Evolutionary conservation across 1,140 invertebrate genomes (phyloP), one percentile per base, ranked within the genome.

Genomic region (Papilio xuthus): DNA sequence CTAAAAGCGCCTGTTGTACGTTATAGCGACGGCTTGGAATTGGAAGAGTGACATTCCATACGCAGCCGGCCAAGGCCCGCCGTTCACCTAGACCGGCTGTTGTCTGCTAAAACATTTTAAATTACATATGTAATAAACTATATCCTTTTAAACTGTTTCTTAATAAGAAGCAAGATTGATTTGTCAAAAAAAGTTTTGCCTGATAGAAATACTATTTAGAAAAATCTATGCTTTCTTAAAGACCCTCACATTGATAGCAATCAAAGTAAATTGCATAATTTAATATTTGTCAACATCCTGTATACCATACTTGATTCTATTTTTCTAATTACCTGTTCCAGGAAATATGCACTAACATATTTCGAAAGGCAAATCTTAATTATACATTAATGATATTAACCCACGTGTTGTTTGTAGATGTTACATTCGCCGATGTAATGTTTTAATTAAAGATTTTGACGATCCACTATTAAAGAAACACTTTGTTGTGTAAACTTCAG

Each of bases 61-160:
- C 74, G 53, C 26, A 76, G 41, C 74, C 53, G 53, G 74, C 80
- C 85, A 88, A 88, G 85, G 86, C 72, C 81, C 79, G 26, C 85
- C 86, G 81, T 69, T 88, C 86, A 84, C 85, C 80, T 78, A 79
- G 69, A 67, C 67, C 50, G 72, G 67, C 67, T 50, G 63, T 47
- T 77, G 56, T 9, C 56, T 69, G 44, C 41, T 47, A 69, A 67
- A 77, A 77, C 41, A 67, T 67, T 69, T 26, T 26, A 28, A 47
- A 47, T 67, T 23, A 44, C 20, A 13, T 13, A 60, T 67, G 0
- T 77, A 56, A 42, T 56, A 37, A 77, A 28, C 53, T 67, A 37
- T 69, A 69, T 71, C 47, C 60, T 75, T 75, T 37, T 79, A 7
- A 20, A 8, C 50, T 12, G 78, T 32, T 42, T 73, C 23, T 60